phyloP scores from a whole-genome alignment of 2,797 vertebrate species.

The Cercopithecus diana region DNA sequence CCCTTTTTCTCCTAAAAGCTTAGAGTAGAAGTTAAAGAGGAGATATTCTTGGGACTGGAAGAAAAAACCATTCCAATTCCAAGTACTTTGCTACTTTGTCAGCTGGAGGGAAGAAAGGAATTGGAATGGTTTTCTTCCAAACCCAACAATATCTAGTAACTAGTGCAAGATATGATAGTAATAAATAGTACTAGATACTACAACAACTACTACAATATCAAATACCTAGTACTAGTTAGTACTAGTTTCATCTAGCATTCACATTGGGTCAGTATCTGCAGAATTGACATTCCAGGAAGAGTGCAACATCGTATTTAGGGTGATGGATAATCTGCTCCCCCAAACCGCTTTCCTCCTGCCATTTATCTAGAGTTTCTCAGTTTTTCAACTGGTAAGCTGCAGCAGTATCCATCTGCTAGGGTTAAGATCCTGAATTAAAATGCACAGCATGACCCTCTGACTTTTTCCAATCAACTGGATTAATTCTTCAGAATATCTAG shows the following conservation, averaged over 20 bases:
- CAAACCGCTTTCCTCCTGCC: not conserved
- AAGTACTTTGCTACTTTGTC: no score
- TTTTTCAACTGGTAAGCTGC: not conserved
- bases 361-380: not conserved
- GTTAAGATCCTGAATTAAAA: not conserved
- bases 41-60: not conserved
- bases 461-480: not conserved
- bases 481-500: not conserved
- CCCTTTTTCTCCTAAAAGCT: not conserved
- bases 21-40: not conserved
- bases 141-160: no score
- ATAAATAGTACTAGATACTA: no score
- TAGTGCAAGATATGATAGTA: no score
- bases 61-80: not conserved
- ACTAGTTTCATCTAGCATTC: not conserved
- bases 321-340: not conserved
- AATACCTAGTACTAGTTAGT: not conserved
- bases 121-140: not conserved
- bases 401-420: not conserved
- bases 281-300: not conserved
- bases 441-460: not conserved
- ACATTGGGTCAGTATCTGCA: not conserved
- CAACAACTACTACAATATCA: no score
- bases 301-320: not conserved
- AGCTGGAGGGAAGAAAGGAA: no score